Base-by-base conservation (phyloP, 64 coral and sea anemone species). In the Pocillopora damicornis region DNA sequence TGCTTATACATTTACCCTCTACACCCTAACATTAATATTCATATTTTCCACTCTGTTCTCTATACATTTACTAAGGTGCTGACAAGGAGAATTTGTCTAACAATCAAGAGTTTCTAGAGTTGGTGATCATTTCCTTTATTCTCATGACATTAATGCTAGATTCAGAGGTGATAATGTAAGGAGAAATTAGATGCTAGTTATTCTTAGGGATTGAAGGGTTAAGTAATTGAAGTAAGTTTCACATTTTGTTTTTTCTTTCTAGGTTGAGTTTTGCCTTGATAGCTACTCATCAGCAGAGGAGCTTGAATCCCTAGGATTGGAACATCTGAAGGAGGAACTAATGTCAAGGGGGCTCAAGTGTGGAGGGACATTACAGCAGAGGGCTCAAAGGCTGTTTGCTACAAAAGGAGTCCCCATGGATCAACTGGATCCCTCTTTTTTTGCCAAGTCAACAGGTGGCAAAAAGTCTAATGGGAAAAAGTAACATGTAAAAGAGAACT, bases 341-440 rank as follows among this genome's bases (percentile, higher is more conserved):
- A 92, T 90, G 61, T 37, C 92, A 20, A 75, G 89, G 77, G 96
- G 96, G 69, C 87, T 98, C 0, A 98, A 98, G 58, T 98, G 96
- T 95, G 96, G 96, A 78, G 96, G 96, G 12, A 98, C 96, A 62
- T 79, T 98, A 61, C 96, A 98, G 34, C 92, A 98, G 76, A 94
- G 96, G 69, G 96, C 96, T 73, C 91, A 94, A 76, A 92, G 96
- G 79, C 59, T 98, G 63, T 98, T 95, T 76, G 75, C 90, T 10
- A 90, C 93, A 68, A 98, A 98, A 75, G 96, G 90, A 14, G 78
- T 94, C 61, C 73, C 94, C 10, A 69, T 92, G 25, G 87, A 95
- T 63, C 82, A 95, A 34, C 83, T 95, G 60, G 94, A 95, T 58
- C 87, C 94, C 37, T 75, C 94, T 12, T 86, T 95, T 35, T 95